These are phyloP conservation scores for Oreochromis mossambicus DNA, from an alignment of 2,797 vertebrate genomes.

Conservation along the genomic window DNA sequence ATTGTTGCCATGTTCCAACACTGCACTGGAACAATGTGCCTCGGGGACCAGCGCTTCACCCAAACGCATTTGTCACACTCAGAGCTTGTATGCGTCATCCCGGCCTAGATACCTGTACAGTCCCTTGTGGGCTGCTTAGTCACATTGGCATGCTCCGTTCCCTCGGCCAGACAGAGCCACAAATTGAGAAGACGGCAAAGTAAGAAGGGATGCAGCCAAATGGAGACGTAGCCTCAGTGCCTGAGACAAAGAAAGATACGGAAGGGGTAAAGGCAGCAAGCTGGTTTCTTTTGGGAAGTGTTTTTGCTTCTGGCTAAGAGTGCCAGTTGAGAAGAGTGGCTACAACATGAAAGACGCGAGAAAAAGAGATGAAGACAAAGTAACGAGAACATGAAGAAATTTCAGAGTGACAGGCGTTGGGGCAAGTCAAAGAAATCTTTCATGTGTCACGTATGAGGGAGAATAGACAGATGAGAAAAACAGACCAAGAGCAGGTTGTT, in stretches of 20 bases:
- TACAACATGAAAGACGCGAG: constrained; percentile 70
- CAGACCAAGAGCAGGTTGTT: constrained; percentile 40
- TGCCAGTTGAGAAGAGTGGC: constrained; percentile 61
- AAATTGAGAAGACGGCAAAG: constrained; percentile 70
- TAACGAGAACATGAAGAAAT: constrained; percentile 39
- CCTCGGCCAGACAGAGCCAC: constrained; percentile 62
- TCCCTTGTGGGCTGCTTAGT: constrained; percentile 65
- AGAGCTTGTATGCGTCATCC: constrained; percentile 67
- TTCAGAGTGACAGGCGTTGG: constrained; percentile 31
- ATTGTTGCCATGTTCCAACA: constrained; percentile 66
- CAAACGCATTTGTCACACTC: constrained; percentile 83
- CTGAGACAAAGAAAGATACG: constrained; percentile 47
- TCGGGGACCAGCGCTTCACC: constrained; percentile 54
- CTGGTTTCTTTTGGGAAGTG: constrained; percentile 60
- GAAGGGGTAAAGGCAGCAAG: constrained; percentile 10
- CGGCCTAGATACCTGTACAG: constrained; percentile 69
- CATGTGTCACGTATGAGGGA: constrained; percentile 55
- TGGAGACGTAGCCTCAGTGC: constrained; percentile 5
- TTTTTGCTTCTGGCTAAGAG: constrained; percentile 56
- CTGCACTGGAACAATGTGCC: constrained; percentile 64
- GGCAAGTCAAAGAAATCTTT: constrained; percentile 43
- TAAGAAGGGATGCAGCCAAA: background rate
- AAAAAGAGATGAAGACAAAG: constrained; percentile 54
- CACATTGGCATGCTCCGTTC: constrained; percentile 55
- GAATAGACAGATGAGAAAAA: constrained; percentile 59